Evolutionary conservation across 2,797 vertebrate species (phyloP).

Genomic region (Anguilla anguilla): DNA sequence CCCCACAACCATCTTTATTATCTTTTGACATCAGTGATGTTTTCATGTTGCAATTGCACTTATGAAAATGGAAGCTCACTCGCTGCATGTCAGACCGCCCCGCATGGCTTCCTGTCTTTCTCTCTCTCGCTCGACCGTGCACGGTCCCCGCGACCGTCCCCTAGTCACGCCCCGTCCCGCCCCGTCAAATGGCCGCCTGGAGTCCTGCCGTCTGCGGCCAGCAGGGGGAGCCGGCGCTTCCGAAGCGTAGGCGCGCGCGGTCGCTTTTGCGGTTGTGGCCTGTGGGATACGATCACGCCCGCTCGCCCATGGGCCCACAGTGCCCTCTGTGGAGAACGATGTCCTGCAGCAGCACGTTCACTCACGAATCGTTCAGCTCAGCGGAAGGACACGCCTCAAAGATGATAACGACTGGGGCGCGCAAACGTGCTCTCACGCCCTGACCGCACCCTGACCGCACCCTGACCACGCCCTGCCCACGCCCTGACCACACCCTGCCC

Average conservation of each 20-base stretch:
- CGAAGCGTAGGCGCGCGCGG: background rate
- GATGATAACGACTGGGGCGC: slow-evolving; percentile 37
- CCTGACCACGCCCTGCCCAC: no score
- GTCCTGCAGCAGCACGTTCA: slow-evolving; percentile 36
- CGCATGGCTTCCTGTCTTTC: slow-evolving; percentile 43
- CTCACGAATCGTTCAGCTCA: background rate
- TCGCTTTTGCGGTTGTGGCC: background rate
- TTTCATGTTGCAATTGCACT: slow-evolving; percentile 47
- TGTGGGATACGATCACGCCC: slow-evolving; percentile 25
- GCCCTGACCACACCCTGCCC: no score
- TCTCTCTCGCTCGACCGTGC: slow-evolving; percentile 51
- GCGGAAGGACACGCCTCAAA: slow-evolving; percentile 35
- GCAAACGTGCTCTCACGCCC: background rate
- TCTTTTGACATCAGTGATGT: slow-evolving; percentile 55
- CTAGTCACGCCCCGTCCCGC: slow-evolving; percentile 13
- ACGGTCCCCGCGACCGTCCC: slow-evolving; percentile 41
- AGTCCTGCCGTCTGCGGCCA: background rate
- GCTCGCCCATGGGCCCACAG: slow-evolving; percentile 53
- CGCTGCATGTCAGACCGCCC: slow-evolving; percentile 56
- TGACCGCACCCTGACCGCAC: no score
- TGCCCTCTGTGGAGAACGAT: slow-evolving; percentile 63
- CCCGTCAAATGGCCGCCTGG: background rate
- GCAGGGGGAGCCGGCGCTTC: background rate
- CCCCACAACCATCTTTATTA: slow-evolving; percentile 52
- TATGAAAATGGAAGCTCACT: slow-evolving; percentile 39